phyloP scores from a whole-genome alignment of 2,113 vertebrate species.

The Strix aluco region DNA sequence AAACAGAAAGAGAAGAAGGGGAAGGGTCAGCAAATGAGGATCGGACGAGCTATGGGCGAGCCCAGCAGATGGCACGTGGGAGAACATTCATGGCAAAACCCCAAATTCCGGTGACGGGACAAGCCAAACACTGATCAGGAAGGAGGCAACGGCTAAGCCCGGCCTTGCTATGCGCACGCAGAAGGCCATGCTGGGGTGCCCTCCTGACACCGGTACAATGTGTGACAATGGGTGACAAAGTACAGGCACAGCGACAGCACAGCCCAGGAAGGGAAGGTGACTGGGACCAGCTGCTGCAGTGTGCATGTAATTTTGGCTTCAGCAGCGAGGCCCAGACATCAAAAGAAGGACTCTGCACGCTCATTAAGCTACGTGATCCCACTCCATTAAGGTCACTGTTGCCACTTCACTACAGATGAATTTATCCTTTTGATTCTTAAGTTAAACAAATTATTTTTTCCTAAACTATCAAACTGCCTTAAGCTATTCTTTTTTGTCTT shows the following conservation, averaged over 20 bases:
- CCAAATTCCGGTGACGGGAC: accelerated
- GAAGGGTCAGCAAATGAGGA: not conserved
- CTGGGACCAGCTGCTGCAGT: not conserved
- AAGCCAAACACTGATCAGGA: not conserved
- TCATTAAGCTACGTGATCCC: not conserved
- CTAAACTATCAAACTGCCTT: not conserved
- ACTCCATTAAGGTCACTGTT: not conserved
- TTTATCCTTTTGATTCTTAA: not conserved
- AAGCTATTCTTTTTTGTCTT: not conserved
- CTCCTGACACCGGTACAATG: not conserved
- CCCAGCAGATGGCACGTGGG: accelerated
- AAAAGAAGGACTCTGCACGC: not conserved
- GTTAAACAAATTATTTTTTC: not conserved
- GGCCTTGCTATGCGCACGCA: accelerated
- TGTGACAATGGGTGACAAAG: not conserved
- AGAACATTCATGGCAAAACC: not conserved
- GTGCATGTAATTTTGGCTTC: not conserved
- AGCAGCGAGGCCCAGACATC: not conserved
- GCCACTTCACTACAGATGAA: not conserved
- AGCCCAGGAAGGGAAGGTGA: not conserved
- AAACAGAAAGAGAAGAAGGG: not conserved
- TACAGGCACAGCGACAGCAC: not conserved
- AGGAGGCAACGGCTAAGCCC: not conserved
- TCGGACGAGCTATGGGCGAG: accelerated
- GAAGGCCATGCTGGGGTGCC: not conserved